Evolutionary conservation across 2,797 vertebrate species (phyloP).

Genomic region (Gallinago nigripennis): DNA sequence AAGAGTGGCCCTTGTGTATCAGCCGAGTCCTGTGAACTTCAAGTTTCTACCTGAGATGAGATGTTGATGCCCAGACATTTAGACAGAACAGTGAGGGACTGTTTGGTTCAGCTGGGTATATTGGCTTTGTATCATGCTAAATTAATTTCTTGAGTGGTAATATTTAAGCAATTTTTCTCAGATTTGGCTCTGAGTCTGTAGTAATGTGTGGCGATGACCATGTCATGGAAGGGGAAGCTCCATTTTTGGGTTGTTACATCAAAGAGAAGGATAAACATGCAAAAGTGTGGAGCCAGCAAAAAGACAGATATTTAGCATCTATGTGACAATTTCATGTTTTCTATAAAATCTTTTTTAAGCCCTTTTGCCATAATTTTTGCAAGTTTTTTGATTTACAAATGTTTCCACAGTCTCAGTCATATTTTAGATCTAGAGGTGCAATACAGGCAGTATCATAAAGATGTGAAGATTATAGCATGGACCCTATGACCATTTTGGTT

Average conservation of each 20-base stretch:
- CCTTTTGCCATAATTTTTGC: not conserved
- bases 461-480: not conserved
- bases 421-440: not conserved
- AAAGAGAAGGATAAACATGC: not conserved
- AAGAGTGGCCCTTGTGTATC: not conserved
- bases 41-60: not conserved
- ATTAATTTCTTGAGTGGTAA: not conserved
- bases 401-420: not conserved
- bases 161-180: not conserved
- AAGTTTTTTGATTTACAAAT: not conserved
- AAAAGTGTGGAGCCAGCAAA: not conserved
- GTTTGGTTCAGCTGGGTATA: not conserved
- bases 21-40: not conserved
- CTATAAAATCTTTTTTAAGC: not conserved
- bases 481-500: not conserved
- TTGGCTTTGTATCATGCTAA: not conserved
- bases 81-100: not conserved
- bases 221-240: not conserved
- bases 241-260: not conserved
- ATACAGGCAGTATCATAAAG: not conserved
- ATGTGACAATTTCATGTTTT: not conserved
- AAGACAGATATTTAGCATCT: not conserved
- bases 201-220: not conserved
- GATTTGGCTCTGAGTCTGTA: not conserved
- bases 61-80: not conserved